phyloP scores from a whole-genome alignment of 2,888 invertebrate genomes.

The Epirrhoe alternata region DNA sequence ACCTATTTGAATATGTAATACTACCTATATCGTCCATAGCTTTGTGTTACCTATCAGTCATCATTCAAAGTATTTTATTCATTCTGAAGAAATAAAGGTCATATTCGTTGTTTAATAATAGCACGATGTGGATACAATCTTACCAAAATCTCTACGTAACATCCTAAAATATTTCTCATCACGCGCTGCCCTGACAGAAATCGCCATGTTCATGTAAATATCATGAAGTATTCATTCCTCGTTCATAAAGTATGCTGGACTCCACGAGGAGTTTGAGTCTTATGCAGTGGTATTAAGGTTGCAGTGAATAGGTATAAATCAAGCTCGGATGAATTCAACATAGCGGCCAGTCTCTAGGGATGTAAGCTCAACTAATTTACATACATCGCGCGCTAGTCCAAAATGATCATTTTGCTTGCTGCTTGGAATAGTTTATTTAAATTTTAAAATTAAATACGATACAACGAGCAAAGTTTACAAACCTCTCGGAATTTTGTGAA shows the following conservation, averaged over 20 bases:
- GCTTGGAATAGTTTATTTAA: constrained; percentile 11
- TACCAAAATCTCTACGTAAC: constrained; percentile 8
- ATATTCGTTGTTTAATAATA: no score
- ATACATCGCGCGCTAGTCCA: constrained; percentile 55
- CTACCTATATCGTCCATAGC: not conserved
- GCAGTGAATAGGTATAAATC: constrained; percentile 41
- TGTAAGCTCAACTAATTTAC: constrained; percentile 55
- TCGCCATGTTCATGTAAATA: constrained; percentile 45
- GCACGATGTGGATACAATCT: not conserved
- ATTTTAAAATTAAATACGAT: constrained; percentile 3
- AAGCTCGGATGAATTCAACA: constrained; percentile 51
- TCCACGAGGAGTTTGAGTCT: constrained; percentile 21
- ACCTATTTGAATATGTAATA: constrained; percentile 12
- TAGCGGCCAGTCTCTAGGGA: constrained; percentile 51
- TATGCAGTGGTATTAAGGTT: constrained; percentile 23
- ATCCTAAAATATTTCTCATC: constrained; percentile 39
- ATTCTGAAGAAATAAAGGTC: not conserved
- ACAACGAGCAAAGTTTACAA: not conserved
- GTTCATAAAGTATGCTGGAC: constrained; percentile 30
- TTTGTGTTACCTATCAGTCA: no score
- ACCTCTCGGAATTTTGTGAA: not conserved
- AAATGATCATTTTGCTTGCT: constrained; percentile 36
- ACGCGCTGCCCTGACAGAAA: constrained; percentile 38
- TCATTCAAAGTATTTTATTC: not conserved
- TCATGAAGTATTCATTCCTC: constrained; percentile 44